A percentile compares a stretch with the other conserved stretches of the same genome.
Conservation (phyloP, 2,113 vertebrate species). For the Crotalus tigris region DNA sequence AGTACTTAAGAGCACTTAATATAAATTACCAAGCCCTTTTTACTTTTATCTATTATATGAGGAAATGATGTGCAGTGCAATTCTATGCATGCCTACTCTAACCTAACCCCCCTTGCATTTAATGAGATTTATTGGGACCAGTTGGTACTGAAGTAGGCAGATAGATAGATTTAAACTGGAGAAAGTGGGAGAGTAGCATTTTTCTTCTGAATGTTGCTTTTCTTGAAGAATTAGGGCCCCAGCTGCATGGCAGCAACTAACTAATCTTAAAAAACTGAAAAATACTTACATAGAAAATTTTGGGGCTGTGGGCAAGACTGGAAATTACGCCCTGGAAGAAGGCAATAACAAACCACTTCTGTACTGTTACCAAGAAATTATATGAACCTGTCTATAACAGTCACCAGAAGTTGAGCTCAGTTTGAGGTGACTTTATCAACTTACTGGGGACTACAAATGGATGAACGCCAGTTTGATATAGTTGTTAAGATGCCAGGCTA, state of each 20-base stretch:
- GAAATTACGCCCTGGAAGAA: neutral
- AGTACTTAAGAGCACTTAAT: slow-evolving; percentile 13
- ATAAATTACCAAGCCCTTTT: neutral
- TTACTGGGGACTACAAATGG: neutral
- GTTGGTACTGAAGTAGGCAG: neutral
- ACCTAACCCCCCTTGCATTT: neutral
- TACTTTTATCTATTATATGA: neutral
- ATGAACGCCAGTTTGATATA: neutral
- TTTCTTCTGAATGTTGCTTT: neutral
- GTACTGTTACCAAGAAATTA: neutral
- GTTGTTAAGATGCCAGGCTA: neutral
- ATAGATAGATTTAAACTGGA: neutral
- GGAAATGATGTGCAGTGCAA: neutral
- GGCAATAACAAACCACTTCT: neutral
- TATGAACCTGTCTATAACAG: neutral
- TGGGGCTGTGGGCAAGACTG: neutral
- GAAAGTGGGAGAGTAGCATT: neutral
- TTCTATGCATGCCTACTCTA: neutral
- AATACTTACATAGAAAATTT: neutral
- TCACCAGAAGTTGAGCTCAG: neutral
- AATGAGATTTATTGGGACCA: neutral
- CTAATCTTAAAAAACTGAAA: neutral
- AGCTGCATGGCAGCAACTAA: neutral
- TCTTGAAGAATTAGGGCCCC: neutral
- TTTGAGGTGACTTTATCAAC: neutral